phyloP scores from a whole-genome alignment of 2,888 invertebrate genomes.

The Nemurella pictetii region DNA sequence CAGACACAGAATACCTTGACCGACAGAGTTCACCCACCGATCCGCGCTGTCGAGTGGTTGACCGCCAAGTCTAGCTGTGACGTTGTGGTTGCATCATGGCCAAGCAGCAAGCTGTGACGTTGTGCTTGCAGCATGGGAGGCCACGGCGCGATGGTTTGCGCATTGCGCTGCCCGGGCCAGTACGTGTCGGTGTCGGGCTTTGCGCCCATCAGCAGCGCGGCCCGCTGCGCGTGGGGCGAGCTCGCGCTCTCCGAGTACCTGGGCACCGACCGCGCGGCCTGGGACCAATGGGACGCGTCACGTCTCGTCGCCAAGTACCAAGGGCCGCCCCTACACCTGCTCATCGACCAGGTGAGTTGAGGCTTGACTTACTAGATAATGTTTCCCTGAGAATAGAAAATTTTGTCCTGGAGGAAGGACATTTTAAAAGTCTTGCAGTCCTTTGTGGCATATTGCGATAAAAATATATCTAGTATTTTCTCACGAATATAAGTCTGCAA shows the following conservation, averaged over 20 bases:
- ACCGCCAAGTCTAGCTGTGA: no score
- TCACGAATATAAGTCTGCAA: neutral
- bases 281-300: slow-evolving; percentile 89
- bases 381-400: no score
- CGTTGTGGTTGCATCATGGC: no score
- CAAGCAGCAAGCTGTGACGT: no score
- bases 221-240: slow-evolving; percentile 81
- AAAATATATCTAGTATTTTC: neutral
- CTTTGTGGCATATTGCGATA: neutral
- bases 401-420: no score
- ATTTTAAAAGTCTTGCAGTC: no score
- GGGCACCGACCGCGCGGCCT: slow-evolving; percentile 64
- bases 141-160: slow-evolving; percentile 90
- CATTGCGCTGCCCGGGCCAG: slow-evolving; percentile 85
- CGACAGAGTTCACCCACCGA: no score
- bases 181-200: slow-evolving; percentile 92
- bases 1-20: no score
- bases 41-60: no score
- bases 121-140: slow-evolving; percentile 87
- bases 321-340: slow-evolving; percentile 79
- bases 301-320: slow-evolving; percentile 78
- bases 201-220: slow-evolving; percentile 92
- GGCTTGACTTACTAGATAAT: slow-evolving; percentile 12
- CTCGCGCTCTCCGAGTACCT: slow-evolving; percentile 84
- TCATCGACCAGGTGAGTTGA: slow-evolving; percentile 81